Evolutionary conservation across 1,140 invertebrate species (phyloP), one percentile per base, ranked within the genome.

Genomic region (Hestina assimilis): DNA sequence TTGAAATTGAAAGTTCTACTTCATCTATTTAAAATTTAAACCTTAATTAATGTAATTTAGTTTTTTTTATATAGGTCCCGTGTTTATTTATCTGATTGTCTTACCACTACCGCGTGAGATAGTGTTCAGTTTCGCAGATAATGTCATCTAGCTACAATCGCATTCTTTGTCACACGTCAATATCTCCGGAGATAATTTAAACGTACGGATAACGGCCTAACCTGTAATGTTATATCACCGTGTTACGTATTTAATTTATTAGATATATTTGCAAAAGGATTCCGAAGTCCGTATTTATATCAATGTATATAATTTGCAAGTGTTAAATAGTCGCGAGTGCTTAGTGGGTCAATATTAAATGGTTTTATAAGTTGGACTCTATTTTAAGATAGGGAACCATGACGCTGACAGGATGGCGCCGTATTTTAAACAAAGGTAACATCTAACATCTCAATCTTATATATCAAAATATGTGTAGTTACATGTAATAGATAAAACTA

Each of bases 351-450:
- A 2, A 19, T 38, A 19, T 11, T 33, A 19, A 1, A 38, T n/a
- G 19, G 15, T 38, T 38, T 4, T 6, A 38, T 38, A 9, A 38
- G 7, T 17, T 9, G 1, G 15, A n/a, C 8, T 12, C 5, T 12
- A 20, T n/a, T n/a, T n/a, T n/a, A 14, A 17, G 8, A 17, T 19
- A 42, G 4, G 1, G 7, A 7, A 51, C 8, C 17, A 82, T 82
- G 79, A 61, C 75, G 5, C 46, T 82, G 0, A 74, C 23, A 40
- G 79, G 79, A 68, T 82, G 79, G 79, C 60, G 72, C 9, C 65
- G 59, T 24, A 14, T 78, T 38, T 33, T 82, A 19, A 82, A 82
- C 56, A 70, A 56, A 69, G 72, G 79, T 82, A 63, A 48, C 28
- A n/a, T 12, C 31, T 5, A 41, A 14, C 17, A 7, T 28, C 38